Evolutionary conservation across 2,797 vertebrate genomes (phyloP).

Genomic region (Halcyon chelicuti): DNA sequence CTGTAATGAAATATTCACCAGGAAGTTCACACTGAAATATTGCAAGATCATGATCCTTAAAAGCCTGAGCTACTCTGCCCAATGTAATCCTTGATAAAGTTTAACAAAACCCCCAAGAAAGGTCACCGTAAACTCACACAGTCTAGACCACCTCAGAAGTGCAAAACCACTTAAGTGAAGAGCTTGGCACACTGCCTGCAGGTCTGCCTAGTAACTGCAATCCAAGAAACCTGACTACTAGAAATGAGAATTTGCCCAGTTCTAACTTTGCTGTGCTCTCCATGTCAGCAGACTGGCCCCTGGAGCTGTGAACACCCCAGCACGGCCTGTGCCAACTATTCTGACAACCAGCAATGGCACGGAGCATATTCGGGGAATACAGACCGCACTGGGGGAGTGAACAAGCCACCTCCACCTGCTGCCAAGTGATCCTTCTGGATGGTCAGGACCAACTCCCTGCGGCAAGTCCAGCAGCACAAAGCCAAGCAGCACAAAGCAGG

Average conservation of each 20-base stretch:
- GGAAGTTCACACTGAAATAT: background rate
- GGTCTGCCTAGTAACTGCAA: background rate
- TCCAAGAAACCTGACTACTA: background rate
- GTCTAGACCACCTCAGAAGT: background rate
- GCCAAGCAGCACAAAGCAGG: background rate
- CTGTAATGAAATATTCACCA: background rate
- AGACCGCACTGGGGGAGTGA: background rate
- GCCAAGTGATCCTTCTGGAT: background rate
- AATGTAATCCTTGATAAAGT: background rate
- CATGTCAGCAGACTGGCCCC: background rate
- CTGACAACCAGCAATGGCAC: background rate
- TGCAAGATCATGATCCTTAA: background rate
- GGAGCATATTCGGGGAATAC: background rate
- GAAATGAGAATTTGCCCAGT: background rate
- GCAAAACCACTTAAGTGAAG: background rate
- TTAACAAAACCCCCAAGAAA: background rate
- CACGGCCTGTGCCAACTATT: background rate
- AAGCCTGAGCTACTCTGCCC: background rate
- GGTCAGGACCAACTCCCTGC: background rate
- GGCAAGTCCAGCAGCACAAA: background rate
- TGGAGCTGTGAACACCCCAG: background rate
- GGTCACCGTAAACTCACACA: background rate
- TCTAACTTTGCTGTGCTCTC: background rate
- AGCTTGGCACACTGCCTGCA: background rate
- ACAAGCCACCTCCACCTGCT: background rate